A percentile compares a stretch with the other conserved stretches of the same genome.
Evolutionary conservation across 2,113 vertebrate genomes (phyloP).

Genomic region (Coryphaenoides rupestris): DNA sequence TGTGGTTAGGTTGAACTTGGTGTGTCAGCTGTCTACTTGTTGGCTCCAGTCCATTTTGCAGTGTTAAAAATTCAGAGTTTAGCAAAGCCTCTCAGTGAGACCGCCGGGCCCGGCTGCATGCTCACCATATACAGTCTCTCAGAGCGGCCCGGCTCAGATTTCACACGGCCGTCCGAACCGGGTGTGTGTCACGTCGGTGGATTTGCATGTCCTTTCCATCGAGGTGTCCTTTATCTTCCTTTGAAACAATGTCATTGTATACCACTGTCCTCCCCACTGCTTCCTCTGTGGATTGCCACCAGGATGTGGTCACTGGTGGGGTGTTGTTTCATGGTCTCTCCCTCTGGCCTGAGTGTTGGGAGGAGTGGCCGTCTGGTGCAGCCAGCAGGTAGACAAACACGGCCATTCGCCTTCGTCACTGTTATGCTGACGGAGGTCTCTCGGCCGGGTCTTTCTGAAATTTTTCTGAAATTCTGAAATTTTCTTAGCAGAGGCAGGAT

Average conservation of each 20-base stretch:
- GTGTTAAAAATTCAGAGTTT: slow-evolving; percentile 36
- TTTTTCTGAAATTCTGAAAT: slow-evolving; percentile 47
- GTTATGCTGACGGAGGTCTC: background rate
- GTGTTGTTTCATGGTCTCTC: background rate
- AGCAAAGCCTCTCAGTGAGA: slow-evolving; percentile 14
- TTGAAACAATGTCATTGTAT: background rate
- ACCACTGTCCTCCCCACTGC: background rate
- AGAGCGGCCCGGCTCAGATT: no score
- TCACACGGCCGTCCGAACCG: background rate
- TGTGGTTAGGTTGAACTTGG: slow-evolving; percentile 16
- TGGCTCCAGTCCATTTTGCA: slow-evolving; percentile 13
- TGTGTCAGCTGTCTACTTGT: background rate
- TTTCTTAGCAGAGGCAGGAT: slow-evolving; percentile 39
- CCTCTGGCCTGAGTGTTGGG: background rate
- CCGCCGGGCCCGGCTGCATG: background rate
- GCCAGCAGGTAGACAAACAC: slow-evolving; percentile 9
- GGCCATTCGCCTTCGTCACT: background rate
- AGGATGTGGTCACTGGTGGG: background rate
- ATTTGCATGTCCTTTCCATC: background rate
- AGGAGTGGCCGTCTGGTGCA: background rate
- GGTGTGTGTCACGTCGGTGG: background rate
- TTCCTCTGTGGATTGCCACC: background rate
- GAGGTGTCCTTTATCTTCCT: background rate
- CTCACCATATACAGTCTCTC: background rate
- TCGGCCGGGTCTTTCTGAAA: slow-evolving; percentile 19